These are phyloP conservation scores for Drosophila mojavensis DNA, from an alignment of 1,140 invertebrate genomes.

Conservation along the genomic window DNA sequence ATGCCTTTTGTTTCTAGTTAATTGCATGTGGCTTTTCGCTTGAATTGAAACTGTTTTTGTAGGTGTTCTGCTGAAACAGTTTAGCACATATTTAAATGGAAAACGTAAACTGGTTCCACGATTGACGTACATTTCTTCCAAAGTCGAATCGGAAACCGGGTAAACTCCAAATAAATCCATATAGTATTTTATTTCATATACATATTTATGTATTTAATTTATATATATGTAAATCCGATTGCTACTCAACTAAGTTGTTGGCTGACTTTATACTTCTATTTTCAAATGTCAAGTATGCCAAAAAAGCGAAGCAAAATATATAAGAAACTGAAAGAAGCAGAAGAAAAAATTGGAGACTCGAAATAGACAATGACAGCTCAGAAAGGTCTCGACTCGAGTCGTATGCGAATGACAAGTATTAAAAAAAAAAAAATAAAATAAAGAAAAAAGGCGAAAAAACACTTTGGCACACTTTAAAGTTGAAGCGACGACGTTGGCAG, in stretches of 20 bases:
- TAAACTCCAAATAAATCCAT: constrained; percentile 46
- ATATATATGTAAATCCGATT: constrained; percentile 66
- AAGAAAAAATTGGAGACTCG: constrained; percentile 32
- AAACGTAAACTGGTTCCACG: constrained; percentile 65
- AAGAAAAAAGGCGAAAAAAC: constrained; percentile 28
- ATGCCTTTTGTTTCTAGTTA: constrained; percentile 6
- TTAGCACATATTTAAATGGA: constrained; percentile 35
- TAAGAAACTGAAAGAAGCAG: background rate
- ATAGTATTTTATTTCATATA: constrained; percentile 56
- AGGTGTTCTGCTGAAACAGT: constrained; percentile 33
- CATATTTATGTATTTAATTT: background rate
- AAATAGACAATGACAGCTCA: constrained; percentile 74
- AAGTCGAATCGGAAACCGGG: constrained; percentile 63
- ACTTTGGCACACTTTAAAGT: constrained; percentile 76
- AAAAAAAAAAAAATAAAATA: constrained; percentile 6
- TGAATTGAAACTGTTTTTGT: constrained; percentile 26
- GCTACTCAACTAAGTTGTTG: constrained; percentile 40
- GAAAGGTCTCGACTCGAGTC: constrained; percentile 63
- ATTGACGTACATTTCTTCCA: constrained; percentile 67
- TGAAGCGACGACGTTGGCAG: constrained; percentile 65
- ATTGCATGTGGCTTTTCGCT: constrained; percentile 18
- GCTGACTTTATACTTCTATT: constrained; percentile 59
- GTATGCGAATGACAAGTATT: constrained; percentile 53
- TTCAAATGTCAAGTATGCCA: constrained; percentile 73
- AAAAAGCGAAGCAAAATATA: constrained; percentile 33